Evolutionary conservation across 2,113 vertebrate genomes (phyloP).

Genomic region (Condylura cristata): DNA sequence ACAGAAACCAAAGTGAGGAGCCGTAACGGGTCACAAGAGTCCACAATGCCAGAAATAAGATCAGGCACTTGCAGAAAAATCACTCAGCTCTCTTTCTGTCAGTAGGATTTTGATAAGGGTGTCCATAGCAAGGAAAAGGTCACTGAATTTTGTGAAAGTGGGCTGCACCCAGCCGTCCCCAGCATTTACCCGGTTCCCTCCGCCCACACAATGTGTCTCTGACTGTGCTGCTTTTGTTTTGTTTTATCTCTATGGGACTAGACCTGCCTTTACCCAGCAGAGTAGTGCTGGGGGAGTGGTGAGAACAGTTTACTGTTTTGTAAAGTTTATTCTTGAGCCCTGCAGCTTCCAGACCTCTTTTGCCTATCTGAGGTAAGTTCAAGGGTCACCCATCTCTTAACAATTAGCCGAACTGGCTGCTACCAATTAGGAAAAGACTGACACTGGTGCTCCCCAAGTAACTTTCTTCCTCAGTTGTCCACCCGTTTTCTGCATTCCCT

Average conservation of each 20-base stretch:
- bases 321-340: slow-evolving; percentile 52
- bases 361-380: slow-evolving; percentile 64
- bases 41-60: not conserved
- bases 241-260: not conserved
- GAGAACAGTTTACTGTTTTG: slow-evolving; percentile 13
- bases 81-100: not conserved
- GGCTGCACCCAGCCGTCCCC: not conserved
- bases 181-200: not conserved
- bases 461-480: not conserved
- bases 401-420: not conserved
- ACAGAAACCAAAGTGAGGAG: not conserved
- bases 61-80: not conserved
- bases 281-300: not conserved
- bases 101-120: not conserved
- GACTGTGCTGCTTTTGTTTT: not conserved
- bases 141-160: not conserved
- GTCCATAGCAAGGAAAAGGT: not conserved
- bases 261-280: not conserved
- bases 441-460: not conserved
- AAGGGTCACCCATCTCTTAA: not conserved
- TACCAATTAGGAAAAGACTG: not conserved
- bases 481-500: not conserved
- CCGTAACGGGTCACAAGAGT: not conserved
- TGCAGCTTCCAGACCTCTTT: slow-evolving; percentile 48
- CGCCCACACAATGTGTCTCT: not conserved